Evolutionary conservation across 2,797 vertebrate species (phyloP).

Genomic region (Clarias fuscus): DNA sequence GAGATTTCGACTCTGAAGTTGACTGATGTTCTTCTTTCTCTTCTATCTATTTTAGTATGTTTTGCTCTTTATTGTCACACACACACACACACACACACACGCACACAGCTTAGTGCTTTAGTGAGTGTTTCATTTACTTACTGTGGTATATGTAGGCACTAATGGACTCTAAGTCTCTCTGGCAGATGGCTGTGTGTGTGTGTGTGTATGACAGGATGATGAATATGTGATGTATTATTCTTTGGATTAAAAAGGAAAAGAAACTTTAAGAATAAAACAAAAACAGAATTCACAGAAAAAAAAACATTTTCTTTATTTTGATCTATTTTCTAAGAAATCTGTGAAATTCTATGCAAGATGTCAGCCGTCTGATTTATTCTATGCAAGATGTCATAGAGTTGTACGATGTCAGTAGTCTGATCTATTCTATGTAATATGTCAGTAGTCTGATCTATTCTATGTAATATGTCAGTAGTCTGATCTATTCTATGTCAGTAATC

Average conservation of each 20-base stretch:
- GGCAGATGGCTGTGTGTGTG: constrained; percentile 52
- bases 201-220: constrained; percentile 15
- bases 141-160: constrained; percentile 1
- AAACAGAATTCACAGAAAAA: not conserved
- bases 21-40: not conserved
- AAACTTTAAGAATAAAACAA: not conserved
- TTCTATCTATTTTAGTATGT: no score
- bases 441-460: no score
- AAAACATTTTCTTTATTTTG: not conserved
- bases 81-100: not conserved
- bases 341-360: not conserved
- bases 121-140: constrained; percentile 58
- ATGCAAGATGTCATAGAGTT: no score
- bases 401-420: no score
- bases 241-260: not conserved
- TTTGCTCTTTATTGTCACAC: not conserved
- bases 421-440: no score
- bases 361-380: not conserved
- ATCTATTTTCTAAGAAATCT: not conserved
- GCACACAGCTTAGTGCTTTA: constrained; percentile 3
- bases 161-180: constrained; percentile 24
- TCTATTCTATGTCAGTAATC: no score
- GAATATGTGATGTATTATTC: not conserved
- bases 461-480: no score
- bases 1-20: not conserved